Base-by-base conservation (phyloP, 2,113 vertebrate species). In the Pelusios castaneus region DNA sequence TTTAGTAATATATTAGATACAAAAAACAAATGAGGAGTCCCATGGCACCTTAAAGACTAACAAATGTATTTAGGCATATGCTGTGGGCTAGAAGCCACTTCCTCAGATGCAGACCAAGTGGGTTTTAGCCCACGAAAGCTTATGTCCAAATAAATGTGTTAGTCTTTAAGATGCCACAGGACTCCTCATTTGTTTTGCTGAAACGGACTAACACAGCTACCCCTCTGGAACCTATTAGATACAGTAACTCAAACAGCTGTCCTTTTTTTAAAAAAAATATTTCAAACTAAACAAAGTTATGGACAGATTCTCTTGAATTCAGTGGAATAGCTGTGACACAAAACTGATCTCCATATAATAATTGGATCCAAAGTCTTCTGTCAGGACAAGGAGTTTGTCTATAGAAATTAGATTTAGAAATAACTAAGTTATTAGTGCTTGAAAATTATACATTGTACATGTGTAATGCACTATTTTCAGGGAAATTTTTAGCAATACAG, bases 401-500 rank as follows among this genome's bases (percentile, higher is more conserved):
- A 3, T 25, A 31, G 54, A 43, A 56, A 81, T 56, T 21, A 5
- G 25, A 8, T 29, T 49, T 67, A 60, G 70, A 88, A 70, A 17
- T 51, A 12, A 45, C 6, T 3, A 2, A 2, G 12, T 43, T 43
- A 2, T 21, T 4, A 0, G 4, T 0, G 3, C 56, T 83, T 41
- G 73, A 17, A 79, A 6, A 34, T 80, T 10, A 0, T 25, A 5
- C 0, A 2, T 5, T 67, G n/a, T 24, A 4, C 0, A 1, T 7
- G 49, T 14, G 58, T 60, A 13, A 73, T 27, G n/a, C 1, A 0
- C n/a, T 5, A 1, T n/a, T 5, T 67, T 31, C 31, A 31, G 11
- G 14, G 21, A 27, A 0, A 1, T 4, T 2, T 56, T 81, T 21
- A 34, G 6, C 27, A 0, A 4, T 8, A 0, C 7, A 0, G 9